Base-by-base conservation (phyloP, 35 echinoderm and acorn worm genomes). In the Patiria miniata region DNA sequence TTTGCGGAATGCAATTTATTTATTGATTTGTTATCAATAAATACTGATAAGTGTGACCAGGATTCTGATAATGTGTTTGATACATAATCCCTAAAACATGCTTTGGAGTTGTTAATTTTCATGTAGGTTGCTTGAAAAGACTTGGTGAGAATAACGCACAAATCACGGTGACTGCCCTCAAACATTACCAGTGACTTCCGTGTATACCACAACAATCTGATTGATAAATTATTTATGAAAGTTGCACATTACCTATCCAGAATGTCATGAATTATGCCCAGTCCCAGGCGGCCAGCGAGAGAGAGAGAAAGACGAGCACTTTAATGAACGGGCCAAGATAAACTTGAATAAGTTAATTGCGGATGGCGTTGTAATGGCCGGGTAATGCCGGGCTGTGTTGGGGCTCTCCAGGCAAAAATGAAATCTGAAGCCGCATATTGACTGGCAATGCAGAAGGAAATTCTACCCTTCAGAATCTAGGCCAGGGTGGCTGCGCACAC, bases 341-440 rank as follows among this genome's bases (percentile, higher is more conserved):
- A 73, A 73, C 65, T 73, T 32, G 34, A 73, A 73, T 73, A 73
- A 73, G 65, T 73, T 73, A 73, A 73, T 73, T 73, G 65, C 65
- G 65, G 34, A 73, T 73, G 65, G 65, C 65, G 26, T 73, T 73
- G 65, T 73, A 73, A 73, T 73, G 65, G 65, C 65, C 65, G 34
- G 34, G 65, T 73, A 73, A 73, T 73, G 26, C 65, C 29, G 65
- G 26, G 21, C 65, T 30, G 65, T 73, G 65, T 73, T 73, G 65
- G 34, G 34, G 19, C 65, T 32, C 65, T 73, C 65, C 65, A 34
- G 65, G 65, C 65, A 26, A 73, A 73, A 73, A 73, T 73, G 65
- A 73, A 73, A 73, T 73, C 65, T 30, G 65, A 73, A 73, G 21
- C 65, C 26, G 19, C 23, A 30, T 73, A 73, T 73, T 73, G 65